Evolutionary conservation across 37 sponge, comb jelly and placozoan species (phyloP), one percentile per base, ranked within the genome.

Genomic region (Ianthella basta): DNA sequence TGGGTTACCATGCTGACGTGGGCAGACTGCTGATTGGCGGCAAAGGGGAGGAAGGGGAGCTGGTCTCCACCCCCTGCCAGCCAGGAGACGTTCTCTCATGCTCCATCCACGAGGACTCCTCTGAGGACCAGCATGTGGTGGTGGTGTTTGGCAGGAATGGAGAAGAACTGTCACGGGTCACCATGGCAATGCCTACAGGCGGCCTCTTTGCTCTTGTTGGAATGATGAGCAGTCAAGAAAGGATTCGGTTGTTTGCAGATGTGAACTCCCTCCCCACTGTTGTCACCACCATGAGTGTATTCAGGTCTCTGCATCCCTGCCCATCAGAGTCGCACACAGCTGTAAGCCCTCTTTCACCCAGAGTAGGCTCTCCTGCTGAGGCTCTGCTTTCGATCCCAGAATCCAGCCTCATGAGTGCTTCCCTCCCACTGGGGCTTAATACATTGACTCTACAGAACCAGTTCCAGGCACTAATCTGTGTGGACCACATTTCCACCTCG

Each of bases 121-220:
- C 20, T 6, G 33, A 75, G n/a, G 21, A 12, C 0, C 55, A n/a
- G 0, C 75, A 84, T 39, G 87, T 80, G 35, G 54, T 70, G 27
- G 72, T 93, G 25, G 60, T 55, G n/a, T 93, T 93, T 41, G 61
- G 29, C 44, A 25, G 64, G 16, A 89, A 93, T 82, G 88, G 82
- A 0, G 25, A 56, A 36, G 38, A 50, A 59, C 54, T 87, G 15
- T n/a, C 61, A 18, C 60, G 35, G 18, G 77, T 82, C 59, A 25
- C 72, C 5, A 56, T 63, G 4, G 30, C 0, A 8, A 14, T 85
- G 8, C 93, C 93, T 8, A 66, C 59, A 8, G 91, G 82, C 54
- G 93, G 93, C 0, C 77, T 93, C 41, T 87, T 89, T 79, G 93
- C 86, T 13, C 72, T 89, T 3, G 63, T 89, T 2, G 91, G 88